These are phyloP conservation scores for Noctilio leporinus DNA, from an alignment of 2,113 vertebrate genomes.

Conservation along the genomic window DNA sequence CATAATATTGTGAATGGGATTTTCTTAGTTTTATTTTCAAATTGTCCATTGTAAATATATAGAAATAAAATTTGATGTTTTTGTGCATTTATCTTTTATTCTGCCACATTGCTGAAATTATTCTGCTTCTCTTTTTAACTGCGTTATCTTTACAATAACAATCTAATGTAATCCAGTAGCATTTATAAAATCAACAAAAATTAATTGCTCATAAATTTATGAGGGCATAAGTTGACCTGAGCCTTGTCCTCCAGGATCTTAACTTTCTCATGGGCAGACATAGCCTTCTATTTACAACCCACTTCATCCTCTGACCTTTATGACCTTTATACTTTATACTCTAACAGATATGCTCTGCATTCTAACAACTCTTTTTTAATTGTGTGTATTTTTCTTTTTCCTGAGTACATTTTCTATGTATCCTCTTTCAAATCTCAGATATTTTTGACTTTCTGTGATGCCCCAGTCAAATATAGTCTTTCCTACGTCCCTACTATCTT, in stretches of 20 bases:
- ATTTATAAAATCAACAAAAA: neutral
- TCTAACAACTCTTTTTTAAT: neutral
- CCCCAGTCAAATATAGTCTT: neutral
- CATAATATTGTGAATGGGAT: neutral
- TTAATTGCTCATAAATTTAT: neutral
- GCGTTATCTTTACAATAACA: neutral
- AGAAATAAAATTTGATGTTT: neutral
- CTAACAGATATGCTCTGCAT: neutral
- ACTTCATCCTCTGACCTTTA: neutral
- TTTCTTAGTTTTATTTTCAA: neutral
- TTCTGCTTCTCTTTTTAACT: neutral
- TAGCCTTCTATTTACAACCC: neutral
- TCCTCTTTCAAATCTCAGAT: neutral
- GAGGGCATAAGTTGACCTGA: neutral
- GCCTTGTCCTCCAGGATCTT: neutral
- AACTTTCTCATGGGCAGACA: neutral
- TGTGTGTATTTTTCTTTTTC: neutral
- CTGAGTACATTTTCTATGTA: neutral
- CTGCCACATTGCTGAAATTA: neutral
- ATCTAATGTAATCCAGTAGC: neutral
- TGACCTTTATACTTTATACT: neutral
- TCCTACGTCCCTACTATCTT: neutral
- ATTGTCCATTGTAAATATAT: neutral
- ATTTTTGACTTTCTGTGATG: neutral
- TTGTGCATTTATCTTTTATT: neutral